phyloP scores from a whole-genome alignment of 1,140 invertebrate genomes.

The Drosophila miranda region DNA sequence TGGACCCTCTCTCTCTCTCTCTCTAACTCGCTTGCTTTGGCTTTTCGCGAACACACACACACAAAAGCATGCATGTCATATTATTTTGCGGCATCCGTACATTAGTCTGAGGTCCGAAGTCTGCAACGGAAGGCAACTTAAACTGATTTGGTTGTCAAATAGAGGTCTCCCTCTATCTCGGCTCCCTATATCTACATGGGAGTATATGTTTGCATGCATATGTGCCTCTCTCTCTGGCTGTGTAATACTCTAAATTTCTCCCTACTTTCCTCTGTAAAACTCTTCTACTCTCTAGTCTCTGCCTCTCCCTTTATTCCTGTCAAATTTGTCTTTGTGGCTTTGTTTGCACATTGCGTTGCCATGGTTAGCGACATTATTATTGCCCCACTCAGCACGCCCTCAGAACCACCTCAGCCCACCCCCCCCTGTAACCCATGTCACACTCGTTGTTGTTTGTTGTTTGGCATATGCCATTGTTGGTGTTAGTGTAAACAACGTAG shows the following conservation, averaged over 20 bases:
- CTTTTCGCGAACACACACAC: too few relatives aligned
- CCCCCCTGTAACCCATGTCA: not conserved
- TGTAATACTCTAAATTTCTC: too few relatives aligned
- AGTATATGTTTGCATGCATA: too few relatives aligned
- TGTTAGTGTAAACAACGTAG: constrained; percentile 32
- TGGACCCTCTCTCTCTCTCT: not conserved
- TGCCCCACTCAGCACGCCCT: not conserved
- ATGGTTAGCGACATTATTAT: constrained; percentile 53
- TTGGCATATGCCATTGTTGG: constrained; percentile 41
- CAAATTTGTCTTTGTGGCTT: constrained; percentile 32
- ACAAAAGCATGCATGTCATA: too few relatives aligned
- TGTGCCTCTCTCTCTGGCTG: too few relatives aligned
- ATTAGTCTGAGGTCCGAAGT: too few relatives aligned
- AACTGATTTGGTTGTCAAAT: too few relatives aligned
- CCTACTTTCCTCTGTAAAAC: too few relatives aligned
- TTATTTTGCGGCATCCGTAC: not conserved
- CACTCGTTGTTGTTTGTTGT: constrained; percentile 9
- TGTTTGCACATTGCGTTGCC: constrained; percentile 47
- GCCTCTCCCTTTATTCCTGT: not conserved
- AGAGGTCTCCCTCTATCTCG: not conserved
- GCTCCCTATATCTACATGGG: too few relatives aligned
- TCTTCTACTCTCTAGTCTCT: too few relatives aligned
- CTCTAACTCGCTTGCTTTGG: not conserved
- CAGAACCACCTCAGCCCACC: not conserved
- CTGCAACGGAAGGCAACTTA: too few relatives aligned